A percentile compares a stretch with the other conserved stretches of the same genome.
These are phyloP conservation scores for Empidonax alnorum DNA, from an alignment of 2,113 vertebrate genomes.

Conservation along the genomic window DNA sequence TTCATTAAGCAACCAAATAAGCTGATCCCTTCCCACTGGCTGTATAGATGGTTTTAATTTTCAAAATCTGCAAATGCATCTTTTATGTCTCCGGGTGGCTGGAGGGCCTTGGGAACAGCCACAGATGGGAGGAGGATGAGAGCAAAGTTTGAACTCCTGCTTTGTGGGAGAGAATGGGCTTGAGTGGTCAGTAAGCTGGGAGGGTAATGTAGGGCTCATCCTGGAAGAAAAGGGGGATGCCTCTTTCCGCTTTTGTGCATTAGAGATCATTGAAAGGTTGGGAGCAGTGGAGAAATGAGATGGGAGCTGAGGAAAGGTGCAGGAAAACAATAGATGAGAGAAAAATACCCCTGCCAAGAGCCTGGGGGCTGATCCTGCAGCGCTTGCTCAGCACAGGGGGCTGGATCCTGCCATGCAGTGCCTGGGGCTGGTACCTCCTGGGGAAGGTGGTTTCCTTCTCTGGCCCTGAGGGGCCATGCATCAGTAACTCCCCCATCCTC, in stretches of 20 bases:
- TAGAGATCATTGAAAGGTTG: background rate
- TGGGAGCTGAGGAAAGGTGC: background rate
- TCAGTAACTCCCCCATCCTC: rapidly evolving
- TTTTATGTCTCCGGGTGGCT: conserved; percentile 79
- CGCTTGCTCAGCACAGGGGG: background rate
- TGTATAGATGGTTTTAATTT: conserved; percentile 86
- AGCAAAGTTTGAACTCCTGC: conserved; percentile 67
- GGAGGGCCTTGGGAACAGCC: conserved; percentile 69
- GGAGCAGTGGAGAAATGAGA: background rate
- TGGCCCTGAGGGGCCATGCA: rapidly evolving
- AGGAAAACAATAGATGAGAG: background rate
- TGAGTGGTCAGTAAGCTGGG: conserved; percentile 17
- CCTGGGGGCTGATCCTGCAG: background rate
- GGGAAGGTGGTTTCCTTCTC: background rate
- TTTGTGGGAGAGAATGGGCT: conserved; percentile 30
- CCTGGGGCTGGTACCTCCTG: background rate
- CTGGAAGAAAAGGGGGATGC: background rate
- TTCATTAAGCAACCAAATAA: conserved; percentile 88
- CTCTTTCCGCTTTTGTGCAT: background rate
- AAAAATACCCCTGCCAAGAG: rapidly evolving
- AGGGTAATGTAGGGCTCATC: background rate
- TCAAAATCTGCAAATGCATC: conserved; percentile 84
- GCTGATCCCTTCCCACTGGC: conserved; percentile 81
- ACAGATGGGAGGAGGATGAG: conserved; percentile 63
- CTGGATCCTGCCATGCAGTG: rapidly evolving